Evolutionary conservation across 2,888 invertebrate genomes (phyloP), one percentile per base, ranked within the genome.

Genomic region (Sinelater perroti): DNA sequence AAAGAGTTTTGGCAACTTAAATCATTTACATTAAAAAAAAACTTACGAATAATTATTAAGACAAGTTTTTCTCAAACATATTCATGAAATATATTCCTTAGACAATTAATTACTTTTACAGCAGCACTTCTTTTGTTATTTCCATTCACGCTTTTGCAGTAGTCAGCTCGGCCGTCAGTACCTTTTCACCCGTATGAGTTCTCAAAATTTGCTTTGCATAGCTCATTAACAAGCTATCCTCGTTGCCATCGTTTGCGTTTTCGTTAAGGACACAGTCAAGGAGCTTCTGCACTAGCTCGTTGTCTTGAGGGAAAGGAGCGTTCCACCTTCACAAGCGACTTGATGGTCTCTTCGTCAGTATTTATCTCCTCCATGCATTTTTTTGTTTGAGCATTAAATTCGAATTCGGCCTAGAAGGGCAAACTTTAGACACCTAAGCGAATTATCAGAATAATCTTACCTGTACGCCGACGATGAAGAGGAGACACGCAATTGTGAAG

Each of bases 41-140:
- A n/a, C n/a, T n/a, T n/a, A n/a, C n/a, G n/a, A n/a, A n/a, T n/a
- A n/a, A n/a, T n/a, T n/a, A n/a, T n/a, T n/a, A n/a, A n/a, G n/a
- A n/a, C n/a, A n/a, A n/a, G n/a, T n/a, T n/a, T n/a, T n/a, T n/a
- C n/a, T n/a, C n/a, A n/a, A n/a, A 38, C 5, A 1, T n/a, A 10
- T 14, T 24, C 14, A 1, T 24, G 1, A 2, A 40, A 40, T 10
- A 3, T 1, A 3, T 1, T 24, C 40, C 11, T 30, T 1, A 46
- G 5, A 13, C 54, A 54, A n/a, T 54, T 46, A 4, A 17, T 20
- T 0, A 28, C 20, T 14, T 30, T 54, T 11, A 54, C 36, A n/a
- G 38, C 54, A n/a, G 54, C 30, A 10, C n/a, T 20, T 1, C 45
- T 46, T 30, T 46, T 46, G 8, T n/a, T 17, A n/a, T 21, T 21